phyloP scores from a whole-genome alignment of 2,113 vertebrate species.

The Gasterosteus nipponicus region DNA sequence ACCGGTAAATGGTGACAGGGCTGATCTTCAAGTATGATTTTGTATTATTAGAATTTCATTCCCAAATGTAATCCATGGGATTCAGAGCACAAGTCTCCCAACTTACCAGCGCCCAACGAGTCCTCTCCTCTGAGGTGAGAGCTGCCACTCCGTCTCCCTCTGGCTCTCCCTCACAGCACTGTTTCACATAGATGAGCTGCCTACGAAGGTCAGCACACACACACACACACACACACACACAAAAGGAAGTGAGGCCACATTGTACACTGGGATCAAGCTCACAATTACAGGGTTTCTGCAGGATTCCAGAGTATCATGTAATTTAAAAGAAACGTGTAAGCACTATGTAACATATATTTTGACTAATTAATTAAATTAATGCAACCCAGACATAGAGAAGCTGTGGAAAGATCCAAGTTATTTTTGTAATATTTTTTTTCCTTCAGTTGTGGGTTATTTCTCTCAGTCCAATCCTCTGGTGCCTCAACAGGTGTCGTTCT shows the following conservation, averaged over 20 bases:
- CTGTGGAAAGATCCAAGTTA: not conserved
- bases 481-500: not conserved
- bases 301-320: not conserved
- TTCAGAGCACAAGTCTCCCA: not conserved
- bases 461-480: not conserved
- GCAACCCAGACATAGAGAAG: not conserved
- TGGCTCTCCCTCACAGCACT: slow-evolving; percentile 83
- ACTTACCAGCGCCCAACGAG: slow-evolving; percentile 90
- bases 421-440: not conserved
- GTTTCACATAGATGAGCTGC: slow-evolving; percentile 86
- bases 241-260: not conserved
- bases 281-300: not conserved
- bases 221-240: slow-evolving; percentile 1
- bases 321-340: not conserved
- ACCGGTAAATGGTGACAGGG: not conserved
- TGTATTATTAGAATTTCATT: slow-evolving; percentile 10
- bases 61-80: not conserved
- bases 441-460: not conserved
- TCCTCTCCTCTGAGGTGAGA: slow-evolving; percentile 90
- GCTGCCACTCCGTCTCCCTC: slow-evolving; percentile 87
- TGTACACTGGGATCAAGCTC: not conserved
- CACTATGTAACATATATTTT: not conserved
- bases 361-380: not conserved
- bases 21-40: not conserved
- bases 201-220: slow-evolving; percentile 67